Base-by-base conservation (phyloP, 2,113 vertebrate species). In the Malaclemys terrapin region DNA sequence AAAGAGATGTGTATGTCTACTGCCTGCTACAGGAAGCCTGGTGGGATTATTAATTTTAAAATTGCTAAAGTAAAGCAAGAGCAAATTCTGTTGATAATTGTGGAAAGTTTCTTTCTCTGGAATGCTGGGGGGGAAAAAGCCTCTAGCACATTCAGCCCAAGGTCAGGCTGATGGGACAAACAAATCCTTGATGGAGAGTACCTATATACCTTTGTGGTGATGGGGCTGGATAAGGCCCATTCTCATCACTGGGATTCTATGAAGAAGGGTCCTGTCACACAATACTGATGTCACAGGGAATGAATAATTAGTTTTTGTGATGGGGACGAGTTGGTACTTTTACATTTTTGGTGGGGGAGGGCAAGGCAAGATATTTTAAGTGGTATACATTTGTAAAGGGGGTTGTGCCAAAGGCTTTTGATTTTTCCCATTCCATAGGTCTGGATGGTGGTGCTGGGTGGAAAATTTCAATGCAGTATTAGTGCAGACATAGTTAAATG, bases 381-480 rank as follows among this genome's bases (percentile, higher is more conserved):
- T 38, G 85, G 10, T 16, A 54, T 35, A 31, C 85, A 8, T 2
- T 65, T 85, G 88, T 45, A 29, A 80, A 1, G 47, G n/a, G 22
- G 56, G 81, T n/a, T 12, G 65, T n/a, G 3, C 17, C 49, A 6
- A 42, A 22, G 0, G 0, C 59, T 84, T 91, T 78, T 49, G 82
- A 78, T 72, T 25, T 29, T 10, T 72, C 47, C 5, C 0, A 0
- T 85, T 22, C 83, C 20, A 79, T 80, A 54, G 7, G 8, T 52
- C 20, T 0, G 0, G 82, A 78, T 2, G 4, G 2, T 25, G 38
- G 17, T 0, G 0, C 24, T 22, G 2, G 57, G 1, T 0, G 5
- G 78, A 65, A 94, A 89, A 87, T 35, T 6, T 88, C 49, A 22
- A 38, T 50, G 22, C 20, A 0, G 1, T 72, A 84, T 82, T 86